Base-by-base conservation (phyloP, 2,888 invertebrate species). In the Erebia epiphron region DNA sequence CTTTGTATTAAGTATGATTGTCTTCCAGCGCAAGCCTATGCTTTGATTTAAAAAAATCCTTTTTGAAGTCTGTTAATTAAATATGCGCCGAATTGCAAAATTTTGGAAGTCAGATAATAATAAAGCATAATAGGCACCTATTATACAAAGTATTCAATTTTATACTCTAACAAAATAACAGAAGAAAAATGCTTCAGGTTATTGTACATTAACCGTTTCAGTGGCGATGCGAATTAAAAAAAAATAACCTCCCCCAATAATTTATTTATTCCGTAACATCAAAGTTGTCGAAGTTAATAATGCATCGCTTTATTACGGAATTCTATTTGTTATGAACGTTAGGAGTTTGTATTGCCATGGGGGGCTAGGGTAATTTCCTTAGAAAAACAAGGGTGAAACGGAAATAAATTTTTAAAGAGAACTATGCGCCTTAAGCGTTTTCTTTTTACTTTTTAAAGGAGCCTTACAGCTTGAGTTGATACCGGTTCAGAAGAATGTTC, bases 301-400 rank as follows among this genome's bases (percentile, higher is more conserved):
- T 90, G 87, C 83, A 89, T 82, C 80, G 80, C 83, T 86, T 88
- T 87, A 86, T 86, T 86, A 87, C 77, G 77, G 78, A 79, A 81
- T 79, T 82, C 75, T 83, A 80, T 83, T 82, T 82, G 82, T 76
- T 79, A 75, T 75, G 70, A 74, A 75, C 74, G 77, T 79, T 78
- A 77, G 85, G 75, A 88, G 88, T 90, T 88, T 87, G 79, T 82
- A 78, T 80, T 86, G 85, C 83, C 79, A 78, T 80, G 81, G 74
- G 84, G 85, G 85, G 76, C 78, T 77, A 80, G 76, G 76, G 80
- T 89, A 89, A 90, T 90, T 90, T 86, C 82, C 86, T 83, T 87
- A 79, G 80, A 83, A 91, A 85, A 92, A 91, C 90, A 92, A 89
- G 89, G 90, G 91, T 88, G 46, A 56, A 21, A 56, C 9, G 35